Evolutionary conservation across 2,113 vertebrate genomes (phyloP), one percentile per base, ranked within the genome.

Genomic region (Sisor rabdophorus): DNA sequence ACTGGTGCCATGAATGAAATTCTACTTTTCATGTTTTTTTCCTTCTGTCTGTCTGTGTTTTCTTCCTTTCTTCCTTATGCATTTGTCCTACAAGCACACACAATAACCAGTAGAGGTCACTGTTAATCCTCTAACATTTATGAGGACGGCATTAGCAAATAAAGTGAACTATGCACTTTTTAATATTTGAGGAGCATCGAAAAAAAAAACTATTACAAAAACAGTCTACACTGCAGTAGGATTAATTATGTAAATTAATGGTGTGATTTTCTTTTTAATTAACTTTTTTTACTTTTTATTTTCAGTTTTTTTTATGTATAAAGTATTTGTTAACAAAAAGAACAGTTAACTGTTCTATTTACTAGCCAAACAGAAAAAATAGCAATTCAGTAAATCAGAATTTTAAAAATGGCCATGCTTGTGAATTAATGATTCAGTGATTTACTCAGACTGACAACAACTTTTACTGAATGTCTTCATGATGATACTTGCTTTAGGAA

Each of bases 31-130:
- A 3, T 36, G 3, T 44, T 44, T 44, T 9, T 44, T 44, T 44
- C 40, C 10, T 44, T 44, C 40, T 44, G 5, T 44, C 40, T 44
- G 5, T 44, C 40, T 44, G 5, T 44, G 6, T 44, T 44, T 44
- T 9, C 9, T 44, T 44, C 40, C 9, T 44, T 44, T 10, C 9
- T 44, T 44, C 40, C 10, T 44, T 10, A 4, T 67, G 22, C 11
- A 2, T 44, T 44, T 10, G 40, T 30, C 16, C 47, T 59, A 15
- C 32, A 64, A 65, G 53, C 53, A 67, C 75, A 79, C 16, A 73
- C 54, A 73, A 28, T 82, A 79, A 80, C 88, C 89, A 87, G 72
- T 67, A 89, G 91, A 87, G 86, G 89, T 76, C 84, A 63, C 73
- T 80, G 87, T 52, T 85, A 75, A 26, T 68, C 87, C 85, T 85